Evolutionary conservation across 30 jellyfish, hydroid and myxozoan genomes (phyloP).

Genomic region (Haliclystus octoradiatus): DNA sequence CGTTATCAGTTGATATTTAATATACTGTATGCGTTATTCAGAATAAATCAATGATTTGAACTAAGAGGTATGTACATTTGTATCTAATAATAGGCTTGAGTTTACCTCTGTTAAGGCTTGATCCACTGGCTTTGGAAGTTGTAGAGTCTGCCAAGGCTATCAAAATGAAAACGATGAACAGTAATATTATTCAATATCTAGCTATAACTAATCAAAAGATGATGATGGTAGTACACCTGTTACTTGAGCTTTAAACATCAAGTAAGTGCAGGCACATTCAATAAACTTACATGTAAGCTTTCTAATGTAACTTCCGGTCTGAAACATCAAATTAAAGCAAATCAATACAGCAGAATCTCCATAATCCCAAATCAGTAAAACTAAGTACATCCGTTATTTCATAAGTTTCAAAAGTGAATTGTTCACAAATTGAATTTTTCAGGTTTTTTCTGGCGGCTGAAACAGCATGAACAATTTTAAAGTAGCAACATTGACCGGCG

Average conservation of each 20-base stretch:
- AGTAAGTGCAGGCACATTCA: neutral
- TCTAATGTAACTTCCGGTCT: constrained; percentile 81
- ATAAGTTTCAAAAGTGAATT: no score
- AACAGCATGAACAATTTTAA: no score
- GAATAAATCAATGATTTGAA: neutral
- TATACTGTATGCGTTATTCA: neutral
- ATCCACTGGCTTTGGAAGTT: constrained; percentile 75
- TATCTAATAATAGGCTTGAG: neutral
- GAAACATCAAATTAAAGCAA: no score
- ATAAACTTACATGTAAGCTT: constrained; percentile 43
- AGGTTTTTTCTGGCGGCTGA: no score
- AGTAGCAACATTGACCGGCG: no score
- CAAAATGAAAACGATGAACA: neutral
- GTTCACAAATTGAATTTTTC: no score
- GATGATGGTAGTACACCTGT: neutral
- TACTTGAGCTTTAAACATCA: neutral
- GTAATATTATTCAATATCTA: no score
- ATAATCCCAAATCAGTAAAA: no score
- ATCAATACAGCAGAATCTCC: no score
- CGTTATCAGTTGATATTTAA: no score
- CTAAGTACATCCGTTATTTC: no score
- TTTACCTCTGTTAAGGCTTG: constrained; percentile 91
- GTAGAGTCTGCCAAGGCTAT: constrained; percentile 77
- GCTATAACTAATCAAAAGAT: neutral
- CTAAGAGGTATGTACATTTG: neutral